These are phyloP conservation scores for Xanthia togata DNA, from an alignment of 2,888 invertebrate species.

Conservation along the genomic window DNA sequence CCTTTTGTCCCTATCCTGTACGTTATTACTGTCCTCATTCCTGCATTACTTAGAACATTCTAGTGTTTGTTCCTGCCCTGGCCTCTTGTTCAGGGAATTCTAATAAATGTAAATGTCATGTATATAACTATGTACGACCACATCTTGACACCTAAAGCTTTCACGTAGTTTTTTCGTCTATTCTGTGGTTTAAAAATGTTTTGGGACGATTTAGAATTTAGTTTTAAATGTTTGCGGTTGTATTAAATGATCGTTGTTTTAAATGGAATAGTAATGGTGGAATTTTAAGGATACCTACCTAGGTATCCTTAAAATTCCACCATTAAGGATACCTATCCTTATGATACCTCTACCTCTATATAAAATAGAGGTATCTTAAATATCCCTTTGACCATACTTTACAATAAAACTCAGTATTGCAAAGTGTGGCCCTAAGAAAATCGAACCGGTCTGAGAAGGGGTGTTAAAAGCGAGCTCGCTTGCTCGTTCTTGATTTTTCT, in stretches of 20 bases:
- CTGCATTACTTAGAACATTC: constrained; percentile 31
- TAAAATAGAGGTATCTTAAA: neutral
- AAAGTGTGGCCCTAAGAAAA: neutral
- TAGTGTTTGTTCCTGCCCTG: constrained; percentile 20
- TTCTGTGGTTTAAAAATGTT: neutral
- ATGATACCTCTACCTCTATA: too few relatives aligned
- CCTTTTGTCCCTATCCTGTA: neutral
- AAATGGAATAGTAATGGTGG: neutral
- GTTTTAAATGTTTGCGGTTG: neutral
- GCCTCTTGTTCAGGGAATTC: constrained; percentile 28
- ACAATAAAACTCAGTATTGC: neutral
- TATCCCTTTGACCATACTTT: neutral
- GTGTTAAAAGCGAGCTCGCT: neutral
- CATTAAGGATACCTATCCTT: too few relatives aligned
- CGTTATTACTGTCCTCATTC: neutral
- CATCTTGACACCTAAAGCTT: constrained; percentile 41
- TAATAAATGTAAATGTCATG: constrained; percentile 59
- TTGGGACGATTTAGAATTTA: neutral
- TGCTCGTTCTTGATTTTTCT: neutral
- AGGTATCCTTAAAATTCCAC: too few relatives aligned
- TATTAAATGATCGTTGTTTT: constrained; percentile 1
- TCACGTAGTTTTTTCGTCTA: neutral
- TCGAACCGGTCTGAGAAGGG: neutral
- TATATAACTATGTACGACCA: too few relatives aligned
- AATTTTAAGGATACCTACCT: neutral